These are phyloP conservation scores for Dinomys branickii DNA, from an alignment of 2,113 vertebrate species.

Conservation along the genomic window DNA sequence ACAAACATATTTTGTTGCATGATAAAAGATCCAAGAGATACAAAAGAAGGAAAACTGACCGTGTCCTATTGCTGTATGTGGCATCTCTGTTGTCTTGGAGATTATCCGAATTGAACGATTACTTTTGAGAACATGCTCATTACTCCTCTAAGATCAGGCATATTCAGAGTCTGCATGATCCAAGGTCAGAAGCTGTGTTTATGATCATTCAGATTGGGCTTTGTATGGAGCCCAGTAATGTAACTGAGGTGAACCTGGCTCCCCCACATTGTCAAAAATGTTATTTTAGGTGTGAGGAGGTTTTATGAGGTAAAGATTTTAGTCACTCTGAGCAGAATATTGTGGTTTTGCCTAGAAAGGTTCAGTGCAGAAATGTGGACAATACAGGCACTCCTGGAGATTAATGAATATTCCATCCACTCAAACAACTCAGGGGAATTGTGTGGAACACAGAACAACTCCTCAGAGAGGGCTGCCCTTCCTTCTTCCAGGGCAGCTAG, in stretches of 20 bases:
- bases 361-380: neutral
- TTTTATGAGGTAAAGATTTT: slow-evolving; percentile 3
- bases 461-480: neutral
- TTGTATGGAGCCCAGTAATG: neutral
- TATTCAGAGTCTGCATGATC: neutral
- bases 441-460: neutral
- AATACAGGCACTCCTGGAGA: neutral
- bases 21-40: slow-evolving; percentile 41
- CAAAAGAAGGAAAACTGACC: neutral
- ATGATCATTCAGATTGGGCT: neutral
- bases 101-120: neutral
- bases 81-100: neutral
- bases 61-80: neutral
- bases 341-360: neutral
- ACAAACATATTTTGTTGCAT: slow-evolving; percentile 22
- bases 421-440: neutral
- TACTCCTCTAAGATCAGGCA: neutral
- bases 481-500: neutral
- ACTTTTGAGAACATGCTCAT: neutral
- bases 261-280: neutral
- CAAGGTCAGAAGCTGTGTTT: neutral
- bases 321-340: neutral
- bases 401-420: neutral
- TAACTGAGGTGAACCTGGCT: neutral
- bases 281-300: neutral